These are phyloP conservation scores for Drosophila lacertosa DNA, from an alignment of 1,140 invertebrate genomes.

Conservation along the genomic window DNA sequence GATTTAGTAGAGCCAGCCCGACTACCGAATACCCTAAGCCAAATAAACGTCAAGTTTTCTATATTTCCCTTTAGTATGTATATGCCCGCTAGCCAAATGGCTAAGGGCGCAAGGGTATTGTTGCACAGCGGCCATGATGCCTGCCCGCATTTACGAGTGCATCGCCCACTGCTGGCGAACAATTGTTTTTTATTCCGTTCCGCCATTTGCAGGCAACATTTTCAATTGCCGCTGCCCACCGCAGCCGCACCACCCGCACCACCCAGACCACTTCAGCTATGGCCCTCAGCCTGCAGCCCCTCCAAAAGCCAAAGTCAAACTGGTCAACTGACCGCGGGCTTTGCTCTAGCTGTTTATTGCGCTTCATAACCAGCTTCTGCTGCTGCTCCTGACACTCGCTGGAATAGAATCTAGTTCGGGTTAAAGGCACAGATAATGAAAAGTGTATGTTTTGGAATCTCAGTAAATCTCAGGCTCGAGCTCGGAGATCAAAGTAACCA, in stretches of 20 bases:
- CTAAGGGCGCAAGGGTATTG: no score
- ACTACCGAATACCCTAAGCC: not conserved
- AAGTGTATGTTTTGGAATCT: no score
- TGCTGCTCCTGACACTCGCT: not conserved
- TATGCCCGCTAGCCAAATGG: no score
- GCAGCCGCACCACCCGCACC: not conserved
- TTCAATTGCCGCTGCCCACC: slow-evolving; percentile 5
- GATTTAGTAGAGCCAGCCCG: not conserved
- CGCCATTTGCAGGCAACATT: slow-evolving; percentile 6
- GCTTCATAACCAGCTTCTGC: not conserved
- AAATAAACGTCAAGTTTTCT: not conserved
- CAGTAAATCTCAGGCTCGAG: no score
- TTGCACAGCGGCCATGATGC: not conserved
- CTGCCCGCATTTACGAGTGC: slow-evolving; percentile 1
- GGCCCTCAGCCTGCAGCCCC: slow-evolving; percentile 4
- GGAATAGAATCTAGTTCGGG: not conserved
- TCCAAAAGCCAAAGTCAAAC: slow-evolving; percentile 8
- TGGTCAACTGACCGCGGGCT: slow-evolving; percentile 10
- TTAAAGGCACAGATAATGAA: not conserved
- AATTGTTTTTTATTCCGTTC: slow-evolving; percentile 15
- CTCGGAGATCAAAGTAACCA: no score
- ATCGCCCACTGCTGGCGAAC: slow-evolving; percentile 1
- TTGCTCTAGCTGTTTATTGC: not conserved
- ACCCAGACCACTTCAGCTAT: not conserved
- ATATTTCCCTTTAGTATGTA: no score